phyloP scores from a whole-genome alignment of 2,797 vertebrate genomes.

The Rhabdophis nuchalis region DNA sequence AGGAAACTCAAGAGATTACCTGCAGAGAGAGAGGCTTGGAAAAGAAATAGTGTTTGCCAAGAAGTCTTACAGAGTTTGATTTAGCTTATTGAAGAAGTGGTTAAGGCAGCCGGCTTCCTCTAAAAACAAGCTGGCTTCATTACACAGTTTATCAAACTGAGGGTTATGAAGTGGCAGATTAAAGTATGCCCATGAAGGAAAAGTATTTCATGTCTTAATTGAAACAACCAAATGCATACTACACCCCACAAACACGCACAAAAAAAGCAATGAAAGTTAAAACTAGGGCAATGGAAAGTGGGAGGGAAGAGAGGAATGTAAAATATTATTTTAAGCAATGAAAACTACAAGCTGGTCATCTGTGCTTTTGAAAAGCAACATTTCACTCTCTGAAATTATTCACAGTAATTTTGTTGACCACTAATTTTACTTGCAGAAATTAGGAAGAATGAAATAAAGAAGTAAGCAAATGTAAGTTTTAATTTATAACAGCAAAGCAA shows the following conservation, averaged over 20 bases:
- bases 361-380: background rate
- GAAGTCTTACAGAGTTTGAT: slow-evolving; percentile 17
- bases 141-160: background rate
- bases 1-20: slow-evolving; percentile 17
- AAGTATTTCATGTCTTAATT: background rate
- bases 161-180: background rate
- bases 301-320: background rate
- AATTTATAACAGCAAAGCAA: background rate
- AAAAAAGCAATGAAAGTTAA: background rate
- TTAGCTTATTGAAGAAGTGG: slow-evolving; percentile 32
- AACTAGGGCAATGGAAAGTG: slow-evolving; percentile 7
- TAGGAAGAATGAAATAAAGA: background rate
- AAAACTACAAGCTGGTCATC: background rate
- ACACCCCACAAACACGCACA: background rate
- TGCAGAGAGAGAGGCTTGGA: slow-evolving; percentile 12
- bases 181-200: background rate
- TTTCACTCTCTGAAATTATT: background rate
- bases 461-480: background rate
- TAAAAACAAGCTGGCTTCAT: background rate
- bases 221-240: background rate
- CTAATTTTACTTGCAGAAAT: background rate
- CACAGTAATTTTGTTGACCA: background rate
- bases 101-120: background rate
- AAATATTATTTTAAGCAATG: background rate
- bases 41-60: slow-evolving; percentile 33